Evolutionary conservation across 1,140 invertebrate species (phyloP).

Genomic region (Himalopsyche phryganea): DNA sequence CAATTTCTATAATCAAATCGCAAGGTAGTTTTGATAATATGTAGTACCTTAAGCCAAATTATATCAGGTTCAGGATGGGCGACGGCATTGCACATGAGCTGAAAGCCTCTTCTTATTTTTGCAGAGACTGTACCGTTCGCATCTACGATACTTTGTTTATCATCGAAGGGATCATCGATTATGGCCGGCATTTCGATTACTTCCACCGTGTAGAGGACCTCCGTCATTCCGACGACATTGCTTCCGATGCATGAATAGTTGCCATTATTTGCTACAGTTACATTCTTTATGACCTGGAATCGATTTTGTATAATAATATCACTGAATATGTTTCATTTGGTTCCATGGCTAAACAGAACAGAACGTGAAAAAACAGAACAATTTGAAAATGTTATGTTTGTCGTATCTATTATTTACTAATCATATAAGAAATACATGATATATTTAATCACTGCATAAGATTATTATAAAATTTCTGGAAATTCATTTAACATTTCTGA

Average conservation of each 20-base stretch:
- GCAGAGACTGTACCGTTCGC: constrained; percentile 33
- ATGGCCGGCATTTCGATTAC: constrained; percentile 42
- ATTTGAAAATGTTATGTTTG: too few species aligned
- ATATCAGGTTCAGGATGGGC: constrained; percentile 45
- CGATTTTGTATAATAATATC: too few species aligned
- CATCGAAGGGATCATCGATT: constrained; percentile 35
- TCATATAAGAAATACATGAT: too few species aligned
- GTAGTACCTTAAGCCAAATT: constrained; percentile 45
- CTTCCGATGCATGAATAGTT: constrained; percentile 47
- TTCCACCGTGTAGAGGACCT: constrained; percentile 40
- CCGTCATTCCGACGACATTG: constrained; percentile 45
- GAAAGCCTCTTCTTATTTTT: constrained; percentile 41
- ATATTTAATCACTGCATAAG: too few species aligned
- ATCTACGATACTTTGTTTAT: constrained; percentile 12
- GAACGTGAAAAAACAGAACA: too few species aligned
- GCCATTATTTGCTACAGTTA: constrained; percentile 42
- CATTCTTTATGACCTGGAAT: constrained; percentile 42
- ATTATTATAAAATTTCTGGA: too few species aligned
- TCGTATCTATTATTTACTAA: too few species aligned
- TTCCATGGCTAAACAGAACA: too few species aligned
- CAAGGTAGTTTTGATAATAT: too few species aligned
- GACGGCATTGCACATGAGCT: constrained; percentile 44
- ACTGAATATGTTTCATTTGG: neutral
- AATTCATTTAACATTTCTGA: too few species aligned
- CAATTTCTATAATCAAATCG: too few species aligned